A percentile compares a stretch with the other conserved stretches of the same genome.
These are phyloP conservation scores for Agapostemon virescens DNA, from an alignment of 2,888 invertebrate genomes.

Conservation along the genomic window DNA sequence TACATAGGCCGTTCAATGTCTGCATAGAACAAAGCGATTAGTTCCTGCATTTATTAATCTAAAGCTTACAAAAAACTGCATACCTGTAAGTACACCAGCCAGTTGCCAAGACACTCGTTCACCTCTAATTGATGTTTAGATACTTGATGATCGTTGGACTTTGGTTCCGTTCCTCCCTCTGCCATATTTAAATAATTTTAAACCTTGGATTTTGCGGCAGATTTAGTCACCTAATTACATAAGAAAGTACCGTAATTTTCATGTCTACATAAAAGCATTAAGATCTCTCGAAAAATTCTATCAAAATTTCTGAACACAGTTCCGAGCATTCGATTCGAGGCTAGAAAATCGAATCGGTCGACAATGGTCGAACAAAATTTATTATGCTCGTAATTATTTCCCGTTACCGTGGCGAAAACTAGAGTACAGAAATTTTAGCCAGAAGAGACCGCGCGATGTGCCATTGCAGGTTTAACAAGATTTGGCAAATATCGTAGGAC, in stretches of 20 bases:
- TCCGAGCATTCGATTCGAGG: not conserved
- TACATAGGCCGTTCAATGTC: constrained; percentile 85
- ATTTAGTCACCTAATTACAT: constrained; percentile 29
- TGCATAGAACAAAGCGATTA: constrained; percentile 65
- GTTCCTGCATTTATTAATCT: not conserved
- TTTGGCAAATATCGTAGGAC: not conserved
- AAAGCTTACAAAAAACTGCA: constrained; percentile 23
- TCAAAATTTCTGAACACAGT: not conserved
- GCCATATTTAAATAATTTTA: constrained; percentile 68
- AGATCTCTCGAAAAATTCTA: not conserved
- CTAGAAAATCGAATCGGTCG: not conserved
- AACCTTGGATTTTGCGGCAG: not conserved
- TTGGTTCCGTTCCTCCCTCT: constrained; percentile 72
- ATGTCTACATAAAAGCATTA: not conserved
- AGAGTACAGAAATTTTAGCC: not conserved
- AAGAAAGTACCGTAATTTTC: not conserved
- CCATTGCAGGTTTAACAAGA: too few species aligned
- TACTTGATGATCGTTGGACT: constrained; percentile 75
- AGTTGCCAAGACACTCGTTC: constrained; percentile 78
- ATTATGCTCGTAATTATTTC: not conserved
- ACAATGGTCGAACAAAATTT: not conserved
- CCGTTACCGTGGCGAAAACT: not conserved
- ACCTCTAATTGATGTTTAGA: constrained; percentile 76
- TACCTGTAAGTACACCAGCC: constrained; percentile 79
- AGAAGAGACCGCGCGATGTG: not conserved